Base-by-base conservation (phyloP, 2,797 vertebrate genomes). In the Pygocentrus nattereri region DNA sequence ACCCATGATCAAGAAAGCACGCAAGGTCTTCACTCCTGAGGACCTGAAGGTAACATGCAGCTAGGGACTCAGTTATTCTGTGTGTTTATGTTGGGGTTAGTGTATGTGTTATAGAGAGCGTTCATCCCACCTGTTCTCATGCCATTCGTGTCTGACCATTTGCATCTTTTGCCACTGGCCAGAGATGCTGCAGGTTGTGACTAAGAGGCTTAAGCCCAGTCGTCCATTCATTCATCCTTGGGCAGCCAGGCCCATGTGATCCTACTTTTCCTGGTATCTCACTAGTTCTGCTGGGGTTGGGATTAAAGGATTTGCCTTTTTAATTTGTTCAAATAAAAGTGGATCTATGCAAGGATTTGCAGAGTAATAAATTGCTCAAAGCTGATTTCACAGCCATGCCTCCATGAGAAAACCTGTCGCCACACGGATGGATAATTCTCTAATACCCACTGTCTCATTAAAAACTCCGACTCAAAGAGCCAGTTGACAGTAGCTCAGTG, bases 1-100 rank as follows among this genome's bases (percentile, higher is more conserved):
- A 85, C 96, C 96, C 4, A 96, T 97, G 95, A 96, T 97, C 88
- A 97, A 97, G 93, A 97, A 97, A 89, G 96, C 96, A 67, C 95
- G 95, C 77, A 97, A 97, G 89, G 88, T 97, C 89, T 96, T 96
- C 90, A 96, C 97, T 88, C 94, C 96, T 0, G 95, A 97, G 5
- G 96, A 96, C 84, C 90, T 96, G 92, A 97, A 97, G 96, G 96
- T 97, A 96, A 95, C 84, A 94, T 93, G 94, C 94, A 92, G 86
- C 93, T 92, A 92, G 92, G 94, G 86, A 84, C 27, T 27, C 90
- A 87, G 83, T 75, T 71, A 15, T 54, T 19, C 65, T 75, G 68
- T 59, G 56, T 75, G n/a, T 54, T 13, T 41, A 65, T 56, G 21
- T 38, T 11, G 62, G 11, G 61, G 21, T 67, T 15, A 68, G 41